These are phyloP conservation scores for Aporophyla nigra DNA, from an alignment of 2,888 invertebrate species.

Conservation along the genomic window DNA sequence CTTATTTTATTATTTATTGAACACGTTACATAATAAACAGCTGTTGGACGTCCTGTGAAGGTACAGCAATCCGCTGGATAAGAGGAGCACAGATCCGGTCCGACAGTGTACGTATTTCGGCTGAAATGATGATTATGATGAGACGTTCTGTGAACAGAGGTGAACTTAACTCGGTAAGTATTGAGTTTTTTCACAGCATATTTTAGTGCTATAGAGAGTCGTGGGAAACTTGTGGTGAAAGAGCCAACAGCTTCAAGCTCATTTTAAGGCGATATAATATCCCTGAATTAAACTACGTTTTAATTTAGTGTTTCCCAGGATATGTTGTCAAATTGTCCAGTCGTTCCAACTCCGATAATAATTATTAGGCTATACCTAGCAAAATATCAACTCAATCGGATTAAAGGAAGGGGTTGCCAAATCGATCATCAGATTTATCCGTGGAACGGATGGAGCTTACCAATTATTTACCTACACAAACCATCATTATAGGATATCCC, in stretches of 20 bases:
- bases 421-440: conserved; percentile 3
- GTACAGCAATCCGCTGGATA: no score
- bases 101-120: no score
- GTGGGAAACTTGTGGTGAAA: background rate
- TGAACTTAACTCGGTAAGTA: background rate
- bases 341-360: background rate
- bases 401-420: conserved; percentile 2
- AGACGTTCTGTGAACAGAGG: no score
- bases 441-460: background rate
- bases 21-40: background rate
- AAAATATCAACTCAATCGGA: background rate
- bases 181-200: background rate
- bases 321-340: background rate
- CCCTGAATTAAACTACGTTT: background rate
- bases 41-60: no score
- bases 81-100: no score
- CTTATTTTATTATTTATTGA: conserved; percentile 6
- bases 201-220: background rate
- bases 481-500: background rate
- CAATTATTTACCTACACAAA: background rate
- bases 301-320: background rate
- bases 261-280: background rate
- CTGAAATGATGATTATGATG: no score
- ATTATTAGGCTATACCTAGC: background rate
- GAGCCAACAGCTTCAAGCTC: background rate